Evolutionary conservation across 2,888 invertebrate species (phyloP), one percentile per base, ranked within the genome.

Genomic region (Brenthis hecate): DNA sequence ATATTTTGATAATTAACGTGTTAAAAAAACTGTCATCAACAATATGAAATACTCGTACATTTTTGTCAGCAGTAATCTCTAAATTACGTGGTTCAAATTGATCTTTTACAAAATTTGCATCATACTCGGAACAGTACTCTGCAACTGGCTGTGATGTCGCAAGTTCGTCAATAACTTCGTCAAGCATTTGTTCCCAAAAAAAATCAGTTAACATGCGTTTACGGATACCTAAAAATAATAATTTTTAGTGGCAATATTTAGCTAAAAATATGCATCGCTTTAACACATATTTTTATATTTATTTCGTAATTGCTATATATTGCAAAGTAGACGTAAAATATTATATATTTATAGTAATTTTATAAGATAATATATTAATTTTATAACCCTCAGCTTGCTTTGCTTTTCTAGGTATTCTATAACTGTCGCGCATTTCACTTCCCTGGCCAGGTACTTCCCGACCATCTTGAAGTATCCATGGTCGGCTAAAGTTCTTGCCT

Each of bases 111-210:
- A 81, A 93, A 75, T 91, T 89, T 0, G 90, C 84, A 48, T 91
- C 88, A 51, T 92, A 91, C 73, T 93, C 93, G 0, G 92, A 81
- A 71, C 91, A 91, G 66, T 91, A 91, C 68, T 92, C 91, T 0
- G 76, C 76, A 0, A 86, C 83, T 0, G 88, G 86, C 43, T 88
- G 83, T 11, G 86, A 80, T 0, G 87, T 85, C 3, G 82, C 85
- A 56, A 93, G 58, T 72, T 93, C 93, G n/a, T 89, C 87, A 1
- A 93, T 86, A 1, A 91, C 89, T 80, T 93, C 93, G n/a, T 89
- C 88, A 53, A 92, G 75, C 91, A 92, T 92, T 86, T 92, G 89
- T 74, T 91, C 92, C 92, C 91, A 92, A 75, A 89, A 92, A 77
- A 91, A 92, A 72, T 93, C 88, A 0, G 86, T 89, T 14, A 93